A percentile compares a stretch with the other conserved stretches of the same genome.
These are phyloP conservation scores for Bombyx mandarina DNA, from an alignment of 1,140 invertebrate genomes.

Conservation along the genomic window DNA sequence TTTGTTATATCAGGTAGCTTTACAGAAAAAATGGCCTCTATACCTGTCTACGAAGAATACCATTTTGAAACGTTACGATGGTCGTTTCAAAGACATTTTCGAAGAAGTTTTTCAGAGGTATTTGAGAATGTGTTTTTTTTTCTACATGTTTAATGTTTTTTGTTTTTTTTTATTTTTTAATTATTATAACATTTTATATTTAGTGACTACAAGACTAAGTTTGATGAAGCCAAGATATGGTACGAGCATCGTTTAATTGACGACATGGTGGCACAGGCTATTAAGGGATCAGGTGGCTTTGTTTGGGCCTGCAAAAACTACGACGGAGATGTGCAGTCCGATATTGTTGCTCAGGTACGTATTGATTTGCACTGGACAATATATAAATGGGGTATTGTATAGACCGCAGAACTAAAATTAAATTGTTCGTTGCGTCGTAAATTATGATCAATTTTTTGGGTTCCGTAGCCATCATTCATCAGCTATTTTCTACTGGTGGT, in stretches of 20 bases:
- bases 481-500: too few relatives aligned
- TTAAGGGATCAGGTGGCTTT: conserved; percentile 91
- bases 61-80: conserved; percentile 91
- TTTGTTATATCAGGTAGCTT: conserved; percentile 72
- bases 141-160: too few relatives aligned
- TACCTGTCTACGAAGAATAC: conserved; percentile 94
- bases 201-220: conserved; percentile 84
- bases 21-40: conserved; percentile 87
- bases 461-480: too few relatives aligned
- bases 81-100: conserved; percentile 95
- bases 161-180: not conserved
- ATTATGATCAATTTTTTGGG: too few relatives aligned
- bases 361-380: not conserved
- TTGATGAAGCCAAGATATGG: conserved; percentile 85
- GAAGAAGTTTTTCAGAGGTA: conserved; percentile 89
- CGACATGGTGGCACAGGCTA: conserved; percentile 92
- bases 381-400: too few relatives aligned
- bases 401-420: too few relatives aligned
- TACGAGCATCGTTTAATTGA: conserved; percentile 95
- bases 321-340: conserved; percentile 92
- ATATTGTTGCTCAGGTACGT: conserved; percentile 80
- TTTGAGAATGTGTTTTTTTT: conserved; percentile 17
- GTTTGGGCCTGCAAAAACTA: conserved; percentile 96
- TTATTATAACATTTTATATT: conserved; percentile 16
- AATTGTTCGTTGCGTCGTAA: too few relatives aligned